These are phyloP conservation scores for Mamestra brassicae DNA, from an alignment of 2,888 invertebrate genomes.

Conservation along the genomic window DNA sequence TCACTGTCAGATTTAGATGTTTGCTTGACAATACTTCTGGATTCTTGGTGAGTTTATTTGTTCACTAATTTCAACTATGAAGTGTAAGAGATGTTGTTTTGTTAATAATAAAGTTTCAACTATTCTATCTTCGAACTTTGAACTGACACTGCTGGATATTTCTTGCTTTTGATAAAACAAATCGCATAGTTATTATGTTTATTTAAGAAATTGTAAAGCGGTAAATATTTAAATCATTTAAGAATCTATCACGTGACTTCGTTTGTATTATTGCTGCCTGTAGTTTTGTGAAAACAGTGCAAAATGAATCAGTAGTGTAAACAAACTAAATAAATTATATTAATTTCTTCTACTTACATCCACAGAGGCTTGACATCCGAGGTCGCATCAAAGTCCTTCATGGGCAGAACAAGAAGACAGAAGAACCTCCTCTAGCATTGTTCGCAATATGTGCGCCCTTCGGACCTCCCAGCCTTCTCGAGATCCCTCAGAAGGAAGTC, in stretches of 20 bases:
- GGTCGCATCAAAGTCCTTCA: conserved; percentile 99
- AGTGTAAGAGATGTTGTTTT: too few species aligned
- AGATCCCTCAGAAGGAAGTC: conserved; percentile 99
- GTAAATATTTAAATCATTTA: neutral
- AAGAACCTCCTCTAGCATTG: conserved; percentile 97
- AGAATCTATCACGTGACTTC: neutral
- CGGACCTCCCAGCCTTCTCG: conserved; percentile 98
- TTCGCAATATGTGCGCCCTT: conserved; percentile 99
- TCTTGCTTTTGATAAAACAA: too few species aligned
- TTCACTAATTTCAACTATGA: too few species aligned
- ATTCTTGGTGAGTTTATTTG: conserved; percentile 94
- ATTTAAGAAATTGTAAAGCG: too few species aligned
- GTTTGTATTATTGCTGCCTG: too few species aligned
- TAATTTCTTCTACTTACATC: conserved; percentile 56
- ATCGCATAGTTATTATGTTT: too few species aligned
- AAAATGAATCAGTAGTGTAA: neutral
- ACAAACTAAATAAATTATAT: neutral
- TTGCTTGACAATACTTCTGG: conserved; percentile 99
- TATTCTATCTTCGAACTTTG: neutral
- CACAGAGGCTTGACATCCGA: conserved; percentile 98
- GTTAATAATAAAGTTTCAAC: neutral
- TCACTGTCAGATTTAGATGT: conserved; percentile 99
- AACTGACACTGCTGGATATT: too few species aligned
- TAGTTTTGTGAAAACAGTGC: conserved; percentile 15
- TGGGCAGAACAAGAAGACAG: conserved; percentile 98